Evolutionary conservation across 2,888 invertebrate genomes (phyloP), one percentile per base, ranked within the genome.

Genomic region (Caenorhabditis doughertyi): DNA sequence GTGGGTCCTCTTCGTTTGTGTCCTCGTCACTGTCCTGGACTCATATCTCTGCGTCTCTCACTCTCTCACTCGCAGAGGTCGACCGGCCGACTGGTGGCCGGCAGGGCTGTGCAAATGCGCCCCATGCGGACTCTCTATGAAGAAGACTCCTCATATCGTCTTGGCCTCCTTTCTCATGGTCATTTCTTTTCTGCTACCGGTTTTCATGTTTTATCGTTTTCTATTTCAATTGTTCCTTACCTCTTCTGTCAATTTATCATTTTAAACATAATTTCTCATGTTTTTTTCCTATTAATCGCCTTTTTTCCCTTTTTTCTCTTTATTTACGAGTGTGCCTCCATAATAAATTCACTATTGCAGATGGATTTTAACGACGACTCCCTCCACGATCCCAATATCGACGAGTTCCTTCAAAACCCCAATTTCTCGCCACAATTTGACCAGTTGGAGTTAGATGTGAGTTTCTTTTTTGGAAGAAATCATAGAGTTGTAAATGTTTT

Each of bases 161-260:
- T 62, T 68, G 68, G 23, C 68, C 77, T 77, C 51, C 39, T 77
- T 77, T 77, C 70, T 77, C 51, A 53, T 56, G 77, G 77, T 77
- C 77, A 77, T 62, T 68, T 67, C 51, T 53, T 68, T 60, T 53
- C 11, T 11, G 16, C 13, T 65, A 29, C 35, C 49, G n/a, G n/a
- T n/a, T n/a, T n/a, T n/a, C n/a, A n/a, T 35, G n/a, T 47, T 51
- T 42, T 60, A 13, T 47, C 23, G 25, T 42, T 16, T 55, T 23
- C 29, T 29, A 27, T 55, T 55, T 27, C 39, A 32, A n/a, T 67
- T 51, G 35, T 18, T 11, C n/a, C 32, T 35, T 35, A 35, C 35
- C n/a, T n/a, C n/a, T n/a, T 5, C 5, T 35, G 35, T 7, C 7
- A 35, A 35, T 35, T 35, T 35, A 35, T 35, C 35, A n/a, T n/a